Percentiles rank a stretch among this genome's conserved stretches.
Evolutionary conservation across 1,140 invertebrate genomes (phyloP).

Genomic region (Lethrus apterus): DNA sequence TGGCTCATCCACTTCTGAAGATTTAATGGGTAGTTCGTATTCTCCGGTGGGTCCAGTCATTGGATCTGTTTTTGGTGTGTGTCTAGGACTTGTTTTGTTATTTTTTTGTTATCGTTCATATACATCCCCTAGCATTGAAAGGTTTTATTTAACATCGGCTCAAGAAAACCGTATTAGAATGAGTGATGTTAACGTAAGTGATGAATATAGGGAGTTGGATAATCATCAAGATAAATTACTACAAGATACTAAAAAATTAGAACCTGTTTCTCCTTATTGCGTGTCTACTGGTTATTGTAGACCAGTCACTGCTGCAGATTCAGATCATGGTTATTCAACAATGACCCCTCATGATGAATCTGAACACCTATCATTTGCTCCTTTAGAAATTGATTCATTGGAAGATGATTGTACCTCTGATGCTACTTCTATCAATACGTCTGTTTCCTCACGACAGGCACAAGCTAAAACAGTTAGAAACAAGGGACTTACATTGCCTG

Average conservation of each 20-base stretch:
- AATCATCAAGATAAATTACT: slow-evolving; percentile 55
- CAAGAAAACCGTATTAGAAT: slow-evolving; percentile 43
- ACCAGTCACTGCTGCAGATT: slow-evolving; percentile 73
- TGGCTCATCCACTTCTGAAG: slow-evolving; percentile 25
- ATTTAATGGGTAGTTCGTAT: slow-evolving; percentile 46
- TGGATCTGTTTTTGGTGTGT: slow-evolving; percentile 53
- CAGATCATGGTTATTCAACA: slow-evolving; percentile 90
- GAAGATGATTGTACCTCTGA: slow-evolving; percentile 53
- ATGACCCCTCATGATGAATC: slow-evolving; percentile 86
- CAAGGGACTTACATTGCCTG: background rate
- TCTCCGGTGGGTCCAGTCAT: slow-evolving; percentile 55
- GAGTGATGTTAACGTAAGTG: slow-evolving; percentile 39
- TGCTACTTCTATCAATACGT: slow-evolving; percentile 52
- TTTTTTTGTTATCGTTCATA: slow-evolving; percentile 60
- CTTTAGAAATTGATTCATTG: slow-evolving; percentile 51
- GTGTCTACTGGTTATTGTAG: slow-evolving; percentile 74
- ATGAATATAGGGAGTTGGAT: slow-evolving; percentile 48
- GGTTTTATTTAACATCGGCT: slow-evolving; percentile 45
- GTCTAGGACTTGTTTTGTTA: slow-evolving; percentile 53
- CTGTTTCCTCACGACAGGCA: slow-evolving; percentile 47
- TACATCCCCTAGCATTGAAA: slow-evolving; percentile 45
- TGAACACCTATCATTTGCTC: slow-evolving; percentile 68
- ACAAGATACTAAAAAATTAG: slow-evolving; percentile 42
- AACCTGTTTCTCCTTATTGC: slow-evolving; percentile 79
- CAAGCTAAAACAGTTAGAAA: slow-evolving; percentile 35